Evolutionary conservation across 2,797 vertebrate species (phyloP).

Genomic region (Sibirionetta formosa): DNA sequence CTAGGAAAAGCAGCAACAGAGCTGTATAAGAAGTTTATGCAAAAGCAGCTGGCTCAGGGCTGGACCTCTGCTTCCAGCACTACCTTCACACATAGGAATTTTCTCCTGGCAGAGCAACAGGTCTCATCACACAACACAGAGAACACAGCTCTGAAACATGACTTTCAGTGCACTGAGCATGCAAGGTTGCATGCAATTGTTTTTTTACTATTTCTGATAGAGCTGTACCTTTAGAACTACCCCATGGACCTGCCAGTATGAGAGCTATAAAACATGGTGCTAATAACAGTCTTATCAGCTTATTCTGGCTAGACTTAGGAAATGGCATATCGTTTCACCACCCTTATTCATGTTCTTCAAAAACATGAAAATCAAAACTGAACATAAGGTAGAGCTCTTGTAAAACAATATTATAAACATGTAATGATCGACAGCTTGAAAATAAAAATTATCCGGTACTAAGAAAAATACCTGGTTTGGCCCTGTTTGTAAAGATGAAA

Average conservation of each 20-base stretch:
- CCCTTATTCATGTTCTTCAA: not conserved
- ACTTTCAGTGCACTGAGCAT: not conserved
- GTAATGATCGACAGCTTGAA: not conserved
- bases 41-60: constrained; percentile 40
- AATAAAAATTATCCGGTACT: not conserved
- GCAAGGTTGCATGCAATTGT: not conserved
- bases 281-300: not conserved
- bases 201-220: not conserved
- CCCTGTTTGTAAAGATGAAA: not conserved
- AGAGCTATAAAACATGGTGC: not conserved
- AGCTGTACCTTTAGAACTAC: not conserved
- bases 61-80: constrained; percentile 20
- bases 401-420: not conserved
- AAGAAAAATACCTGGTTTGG: not conserved
- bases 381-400: not conserved
- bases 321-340: not conserved
- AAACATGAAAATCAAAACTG: not conserved
- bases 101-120: constrained; percentile 29
- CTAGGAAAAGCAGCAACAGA: not conserved
- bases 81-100: constrained; percentile 63
- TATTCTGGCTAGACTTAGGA: not conserved
- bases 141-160: not conserved
- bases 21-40: not conserved
- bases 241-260: not conserved
- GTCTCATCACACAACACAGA: not conserved